Evolutionary conservation across 1,140 invertebrate species (phyloP).

Genomic region (Goniozus legneri): DNA sequence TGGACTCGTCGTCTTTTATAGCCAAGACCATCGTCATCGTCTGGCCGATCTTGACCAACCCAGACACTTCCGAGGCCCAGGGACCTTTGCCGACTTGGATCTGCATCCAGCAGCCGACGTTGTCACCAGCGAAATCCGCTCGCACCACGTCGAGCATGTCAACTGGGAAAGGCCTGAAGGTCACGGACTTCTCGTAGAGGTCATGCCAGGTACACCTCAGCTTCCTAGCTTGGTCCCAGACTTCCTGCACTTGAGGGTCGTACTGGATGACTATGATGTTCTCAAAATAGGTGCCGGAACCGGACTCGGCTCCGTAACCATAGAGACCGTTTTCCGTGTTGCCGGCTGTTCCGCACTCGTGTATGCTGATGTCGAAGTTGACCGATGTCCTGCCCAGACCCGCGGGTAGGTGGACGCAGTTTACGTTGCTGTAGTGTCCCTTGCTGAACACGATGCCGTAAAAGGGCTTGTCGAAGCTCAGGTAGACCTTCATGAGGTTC

Average conservation of each 20-base stretch:
- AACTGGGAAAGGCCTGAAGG: slow-evolving; percentile 90
- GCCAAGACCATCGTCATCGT: slow-evolving; percentile 97
- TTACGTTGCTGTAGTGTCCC: slow-evolving; percentile 86
- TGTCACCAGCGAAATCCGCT: slow-evolving; percentile 91
- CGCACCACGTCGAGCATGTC: slow-evolving; percentile 93
- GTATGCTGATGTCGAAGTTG: slow-evolving; percentile 87
- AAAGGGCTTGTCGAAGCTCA: slow-evolving; percentile 92
- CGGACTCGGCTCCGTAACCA: slow-evolving; percentile 76
- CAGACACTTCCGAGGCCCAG: slow-evolving; percentile 92
- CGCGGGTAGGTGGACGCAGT: slow-evolving; percentile 87
- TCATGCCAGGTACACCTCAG: slow-evolving; percentile 93
- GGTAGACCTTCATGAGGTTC: slow-evolving; percentile 86
- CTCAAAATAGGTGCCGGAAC: slow-evolving; percentile 89
- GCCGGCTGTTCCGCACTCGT: slow-evolving; percentile 86
- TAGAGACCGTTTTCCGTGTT: slow-evolving; percentile 86
- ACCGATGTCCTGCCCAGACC: slow-evolving; percentile 80
- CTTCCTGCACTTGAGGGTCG: slow-evolving; percentile 92
- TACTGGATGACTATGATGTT: slow-evolving; percentile 94
- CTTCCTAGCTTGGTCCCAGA: slow-evolving; percentile 93
- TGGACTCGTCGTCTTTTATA: slow-evolving; percentile 93
- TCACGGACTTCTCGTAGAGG: slow-evolving; percentile 92
- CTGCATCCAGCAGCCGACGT: slow-evolving; percentile 94
- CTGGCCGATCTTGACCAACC: slow-evolving; percentile 91
- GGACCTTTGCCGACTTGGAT: slow-evolving; percentile 93
- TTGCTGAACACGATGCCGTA: slow-evolving; percentile 93